Evolutionary conservation across 2,888 invertebrate genomes (phyloP), one percentile per base, ranked within the genome.

Genomic region (Galeopsomyia nigrocyanea): DNA sequence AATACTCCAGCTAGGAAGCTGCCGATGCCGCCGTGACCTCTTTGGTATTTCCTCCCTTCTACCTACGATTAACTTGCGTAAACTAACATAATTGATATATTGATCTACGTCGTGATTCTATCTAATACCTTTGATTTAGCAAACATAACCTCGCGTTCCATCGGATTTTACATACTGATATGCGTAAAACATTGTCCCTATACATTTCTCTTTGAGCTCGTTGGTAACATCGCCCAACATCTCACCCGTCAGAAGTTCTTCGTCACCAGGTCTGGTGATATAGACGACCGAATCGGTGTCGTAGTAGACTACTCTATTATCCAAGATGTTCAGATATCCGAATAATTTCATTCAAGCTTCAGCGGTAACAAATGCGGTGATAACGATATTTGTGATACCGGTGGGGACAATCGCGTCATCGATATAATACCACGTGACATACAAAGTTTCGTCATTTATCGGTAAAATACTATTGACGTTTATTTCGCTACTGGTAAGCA

Each of bases 321-420:
- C 79, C 13, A 87, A 72, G 16, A 68, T 70, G 14, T 85, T 79
- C 2, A 87, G 70, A 22, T 81, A 80, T 5, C 68, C 65, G 71
- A 84, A 74, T 60, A 49, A 64, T 22, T 7, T 68, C 68, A 67
- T 13, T 22, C 61, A 55, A 0, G 66, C 69, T 17, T 71, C 62
- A 6, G 63, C 63, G 0, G 73, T 76, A 0, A 61, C 64, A 13
- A 58, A 75, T n/a, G 71, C 66, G 0, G 72, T 69, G 10, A 69
- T 13, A 5, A 68, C 68, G 0, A 72, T 58, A 46, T 58, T 72
- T 0, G 58, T 63, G 13, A 39, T 49, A 6, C 47, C 13, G 13
- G 5, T 14, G 39, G 46, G 21, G 1, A n/a, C 31, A 9, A 55
- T 2, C 16, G 64, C 39, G 5, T 69, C 46, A 49, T 49, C 51